Percentiles rank a stretch among this genome's conserved stretches.
Evolutionary conservation across 2,113 vertebrate species (phyloP).

Genomic region (Salminus brasiliensis): DNA sequence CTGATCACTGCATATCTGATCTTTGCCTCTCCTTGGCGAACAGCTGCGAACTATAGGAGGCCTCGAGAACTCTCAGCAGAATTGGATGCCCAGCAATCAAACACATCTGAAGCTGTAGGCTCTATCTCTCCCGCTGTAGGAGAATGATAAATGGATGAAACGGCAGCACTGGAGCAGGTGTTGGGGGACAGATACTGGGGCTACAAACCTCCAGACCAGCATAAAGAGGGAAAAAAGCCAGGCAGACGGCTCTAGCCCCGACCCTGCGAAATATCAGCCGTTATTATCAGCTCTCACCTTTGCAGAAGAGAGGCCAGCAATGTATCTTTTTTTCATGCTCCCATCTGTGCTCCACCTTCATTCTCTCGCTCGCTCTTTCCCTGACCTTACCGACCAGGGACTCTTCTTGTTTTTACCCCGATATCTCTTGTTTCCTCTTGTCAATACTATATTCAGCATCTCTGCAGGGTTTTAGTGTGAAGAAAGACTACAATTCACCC

Average conservation of each 20-base stretch:
- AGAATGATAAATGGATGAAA: neutral
- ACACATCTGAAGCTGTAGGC: neutral
- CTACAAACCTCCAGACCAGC: neutral
- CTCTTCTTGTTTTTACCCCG: too few relatives aligned
- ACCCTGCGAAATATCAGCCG: neutral
- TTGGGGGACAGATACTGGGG: neutral
- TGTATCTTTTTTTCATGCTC: neutral
- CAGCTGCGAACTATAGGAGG: neutral
- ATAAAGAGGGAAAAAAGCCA: neutral
- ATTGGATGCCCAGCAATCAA: neutral
- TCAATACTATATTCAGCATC: too few relatives aligned
- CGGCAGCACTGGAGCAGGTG: neutral
- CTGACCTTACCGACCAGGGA: too few relatives aligned
- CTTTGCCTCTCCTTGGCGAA: neutral
- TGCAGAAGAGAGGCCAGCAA: neutral
- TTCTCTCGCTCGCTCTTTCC: neutral
- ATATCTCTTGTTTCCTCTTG: too few relatives aligned
- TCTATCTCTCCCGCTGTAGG: neutral
- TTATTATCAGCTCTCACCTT: neutral
- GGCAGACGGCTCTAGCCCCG: neutral
- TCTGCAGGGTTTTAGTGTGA: too few relatives aligned
- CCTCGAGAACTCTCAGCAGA: too few relatives aligned
- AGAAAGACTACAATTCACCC: too few relatives aligned
- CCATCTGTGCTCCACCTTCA: neutral
- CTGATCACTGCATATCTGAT: neutral